Percentiles rank a stretch among this genome's conserved stretches.
These are phyloP conservation scores for Pluvialis apricaria DNA, from an alignment of 2,113 vertebrate species.

Conservation along the genomic window DNA sequence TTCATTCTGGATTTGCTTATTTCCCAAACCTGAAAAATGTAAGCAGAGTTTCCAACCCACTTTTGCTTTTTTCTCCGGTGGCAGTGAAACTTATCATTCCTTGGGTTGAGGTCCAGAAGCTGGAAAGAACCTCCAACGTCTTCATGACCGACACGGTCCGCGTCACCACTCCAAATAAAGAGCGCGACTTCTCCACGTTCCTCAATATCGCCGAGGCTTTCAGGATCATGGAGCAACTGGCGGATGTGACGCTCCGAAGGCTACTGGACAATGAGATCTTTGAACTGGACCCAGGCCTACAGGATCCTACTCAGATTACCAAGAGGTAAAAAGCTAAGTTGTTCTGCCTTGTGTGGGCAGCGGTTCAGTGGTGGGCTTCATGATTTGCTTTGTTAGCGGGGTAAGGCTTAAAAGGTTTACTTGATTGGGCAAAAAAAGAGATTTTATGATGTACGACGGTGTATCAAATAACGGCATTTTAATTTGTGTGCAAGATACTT, in stretches of 20 bases:
- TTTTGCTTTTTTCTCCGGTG: background rate
- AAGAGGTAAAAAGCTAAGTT: constrained; percentile 80
- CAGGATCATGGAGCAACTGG: constrained; percentile 89
- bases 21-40: background rate
- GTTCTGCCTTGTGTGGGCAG: background rate
- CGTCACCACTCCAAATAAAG: constrained; percentile 81
- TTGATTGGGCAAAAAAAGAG: background rate
- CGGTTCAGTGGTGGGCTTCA: fast-evolving
- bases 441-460: background rate
- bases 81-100: constrained; percentile 91
- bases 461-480: background rate
- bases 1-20: background rate
- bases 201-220: constrained; percentile 87
- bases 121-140: constrained; percentile 88
- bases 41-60: background rate
- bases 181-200: constrained; percentile 95
- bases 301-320: constrained; percentile 87
- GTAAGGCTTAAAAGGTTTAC: background rate
- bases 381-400: background rate
- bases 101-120: constrained; percentile 90
- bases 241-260: constrained; percentile 89
- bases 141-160: constrained; percentile 88
- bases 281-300: constrained; percentile 86
- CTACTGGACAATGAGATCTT: constrained; percentile 91
- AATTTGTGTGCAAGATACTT: background rate